Conservation (phyloP, 1,140 invertebrate species). For the Drosophila pandora region DNA sequence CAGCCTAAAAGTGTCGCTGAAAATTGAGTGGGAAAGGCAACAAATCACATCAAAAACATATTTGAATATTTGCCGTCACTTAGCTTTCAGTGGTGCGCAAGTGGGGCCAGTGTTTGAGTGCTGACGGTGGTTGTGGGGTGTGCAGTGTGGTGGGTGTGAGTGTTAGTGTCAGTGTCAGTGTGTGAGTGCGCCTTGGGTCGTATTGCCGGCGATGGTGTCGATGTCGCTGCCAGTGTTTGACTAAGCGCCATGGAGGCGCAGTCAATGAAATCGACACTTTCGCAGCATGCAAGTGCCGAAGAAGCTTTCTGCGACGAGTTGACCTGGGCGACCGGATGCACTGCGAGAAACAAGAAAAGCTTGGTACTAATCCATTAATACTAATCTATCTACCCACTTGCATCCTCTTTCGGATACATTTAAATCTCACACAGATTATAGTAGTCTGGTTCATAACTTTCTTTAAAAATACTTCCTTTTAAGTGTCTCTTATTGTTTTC, state of each 20-base stretch:
- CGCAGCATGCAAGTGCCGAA: constrained; percentile 30
- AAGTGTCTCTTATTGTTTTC: neutral
- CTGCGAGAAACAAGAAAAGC: neutral
- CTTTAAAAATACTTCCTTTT: no score
- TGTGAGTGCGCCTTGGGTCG: constrained; percentile 28
- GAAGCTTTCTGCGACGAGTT: constrained; percentile 24
- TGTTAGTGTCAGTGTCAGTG: neutral
- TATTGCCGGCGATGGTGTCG: constrained; percentile 48
- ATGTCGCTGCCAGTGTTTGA: constrained; percentile 73
- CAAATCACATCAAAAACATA: constrained; percentile 83
- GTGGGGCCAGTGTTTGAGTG: constrained; percentile 21
- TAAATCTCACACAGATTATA: no score
- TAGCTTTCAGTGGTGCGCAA: constrained; percentile 59
- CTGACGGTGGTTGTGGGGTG: neutral
- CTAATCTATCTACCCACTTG: no score
- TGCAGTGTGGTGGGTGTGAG: neutral
- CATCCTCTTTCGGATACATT: no score
- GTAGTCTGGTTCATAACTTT: no score
- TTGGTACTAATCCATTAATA: no score
- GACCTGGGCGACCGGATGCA: neutral
- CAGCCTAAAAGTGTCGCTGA: constrained; percentile 62
- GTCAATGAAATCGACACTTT: constrained; percentile 58
- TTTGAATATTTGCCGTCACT: constrained; percentile 82
- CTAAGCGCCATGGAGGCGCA: constrained; percentile 56
- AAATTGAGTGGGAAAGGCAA: constrained; percentile 74